These are phyloP conservation scores for Branchipolynoe longqiensis DNA, from an alignment of 2,888 invertebrate genomes.

Conservation along the genomic window DNA sequence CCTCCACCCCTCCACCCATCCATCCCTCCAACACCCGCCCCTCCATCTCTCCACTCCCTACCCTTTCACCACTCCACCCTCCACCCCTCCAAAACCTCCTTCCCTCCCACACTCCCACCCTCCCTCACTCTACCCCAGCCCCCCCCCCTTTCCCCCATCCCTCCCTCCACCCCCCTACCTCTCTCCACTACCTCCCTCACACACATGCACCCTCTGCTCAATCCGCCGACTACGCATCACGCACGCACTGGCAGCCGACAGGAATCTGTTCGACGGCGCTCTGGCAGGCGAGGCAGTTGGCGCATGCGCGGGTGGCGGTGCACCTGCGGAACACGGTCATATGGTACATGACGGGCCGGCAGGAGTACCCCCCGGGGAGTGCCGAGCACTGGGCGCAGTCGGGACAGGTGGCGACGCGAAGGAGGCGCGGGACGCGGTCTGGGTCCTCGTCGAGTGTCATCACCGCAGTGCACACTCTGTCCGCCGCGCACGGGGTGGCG, in stretches of 20 bases:
- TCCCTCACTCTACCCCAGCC: too few relatives aligned
- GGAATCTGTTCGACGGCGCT: not conserved
- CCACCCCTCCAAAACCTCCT: too few relatives aligned
- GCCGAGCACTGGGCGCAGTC: constrained; percentile 15
- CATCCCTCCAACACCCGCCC: too few relatives aligned
- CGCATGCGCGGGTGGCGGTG: not conserved
- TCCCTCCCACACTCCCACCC: too few relatives aligned
- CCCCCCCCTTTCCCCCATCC: too few relatives aligned
- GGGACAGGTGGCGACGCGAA: not conserved
- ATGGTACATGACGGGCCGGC: not conserved
- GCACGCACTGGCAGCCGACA: constrained; percentile 3
- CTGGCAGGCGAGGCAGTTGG: not conserved
- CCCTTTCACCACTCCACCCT: too few relatives aligned
- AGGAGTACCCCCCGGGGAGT: constrained; percentile 3
- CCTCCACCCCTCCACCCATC: too few relatives aligned
- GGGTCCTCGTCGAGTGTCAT: not conserved
- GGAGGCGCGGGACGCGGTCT: not conserved
- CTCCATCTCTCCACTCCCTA: too few relatives aligned
- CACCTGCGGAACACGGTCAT: constrained; percentile 14
- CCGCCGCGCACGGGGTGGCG: not conserved
- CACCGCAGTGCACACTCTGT: not conserved
- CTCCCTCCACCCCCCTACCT: too few relatives aligned
- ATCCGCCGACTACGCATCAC: not conserved
- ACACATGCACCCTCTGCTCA: not conserved
- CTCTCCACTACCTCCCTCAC: too few relatives aligned